Base-by-base conservation (phyloP, 2,797 vertebrate genomes). In the Anguilla pacifica region DNA sequence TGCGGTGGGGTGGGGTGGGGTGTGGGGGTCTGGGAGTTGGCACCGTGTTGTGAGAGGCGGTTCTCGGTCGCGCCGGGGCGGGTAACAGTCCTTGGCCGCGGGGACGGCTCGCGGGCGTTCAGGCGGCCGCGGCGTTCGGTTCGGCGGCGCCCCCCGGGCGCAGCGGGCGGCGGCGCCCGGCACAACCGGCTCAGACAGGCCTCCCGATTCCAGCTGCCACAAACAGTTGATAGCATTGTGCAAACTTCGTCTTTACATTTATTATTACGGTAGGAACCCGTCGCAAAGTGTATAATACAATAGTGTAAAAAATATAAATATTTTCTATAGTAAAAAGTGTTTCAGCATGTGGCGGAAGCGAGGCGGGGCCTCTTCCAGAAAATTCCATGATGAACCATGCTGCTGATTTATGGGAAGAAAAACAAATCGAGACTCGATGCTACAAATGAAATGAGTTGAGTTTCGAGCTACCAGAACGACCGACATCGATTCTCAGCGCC, bases 191-290 rank as follows among this genome's bases (percentile, higher is more conserved):
- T 79, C 28, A 49, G 85, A 51, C 77, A 11, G 86, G n/a, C 85
- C 86, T 84, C 90, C 91, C 92, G 97, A 95, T 96, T 96, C 97
- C 97, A 99, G 98, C 98, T 99, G 98, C 98, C 98, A 97, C 94
- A 94, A 96, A 92, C 96, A 96, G 96, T 95, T 95, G 95, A 95
- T 96, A 96, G 89, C 96, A 97, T 95, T 99, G 98, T 99, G 98
- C 98, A 99, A 97, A 98, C 96, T 93, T 94, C 89, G 94, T 96
- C 95, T 95, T 92, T 86, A 91, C 94, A 88, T 92, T 95, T 96
- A 94, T 93, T 95, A 96, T 90, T 95, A 93, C 46, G 88, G 82
- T 88, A 93, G 59, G 49, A 93, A 93, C 90, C 83, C 91, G 90
- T 90, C 87, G 88, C 89, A 91, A 90, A 89, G 87, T 91, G 82